Evolutionary conservation across 2,113 vertebrate species (phyloP), one percentile per base, ranked within the genome.

Genomic region (Phodopus roborovskii): DNA sequence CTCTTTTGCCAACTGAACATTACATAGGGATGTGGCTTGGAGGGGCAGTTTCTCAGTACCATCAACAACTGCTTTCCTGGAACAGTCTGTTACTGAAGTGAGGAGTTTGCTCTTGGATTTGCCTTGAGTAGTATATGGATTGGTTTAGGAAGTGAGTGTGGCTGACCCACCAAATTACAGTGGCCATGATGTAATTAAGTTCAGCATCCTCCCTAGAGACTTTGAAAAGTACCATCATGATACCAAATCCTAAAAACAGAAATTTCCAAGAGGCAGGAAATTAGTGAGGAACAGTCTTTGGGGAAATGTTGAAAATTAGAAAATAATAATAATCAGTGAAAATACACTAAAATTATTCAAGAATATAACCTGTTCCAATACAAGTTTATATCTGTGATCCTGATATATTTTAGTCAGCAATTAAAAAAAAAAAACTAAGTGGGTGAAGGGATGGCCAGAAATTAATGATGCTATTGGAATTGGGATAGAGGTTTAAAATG

Each of bases 91-190:
- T 97, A 74, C 96, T 98, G 95, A 75, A 97, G 96, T 94, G 90
- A 77, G 96, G 94, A 73, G 45, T 96, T 94, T 95, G 88, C 95
- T 97, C 96, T 97, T 96, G 96, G 97, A 95, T 97, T 97, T 48
- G 73, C 97, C 96, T 91, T 93, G 88, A 95, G 90, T 96, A 97
- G 96, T 83, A 48, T 70, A 97, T 92, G 96, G 96, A 91, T 97
- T 89, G 96, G 97, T 98, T 97, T 97, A 98, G 98, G 98, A 98
- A 98, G 97, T 98, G 95, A 98, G 95, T 30, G 2, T 98, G 98
- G 98, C 97, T 95, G 84, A 97, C 96, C 98, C 97, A 97, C 98
- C 97, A 98, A 98, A 98, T 98, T 98, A 98, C 98, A 98, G 98
- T 71, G 90, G 96, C 96, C 94, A 85, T 98, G 98, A 98, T 98